These are phyloP conservation scores for Champsocephalus esox DNA, from an alignment of 2,797 vertebrate genomes.

Conservation along the genomic window DNA sequence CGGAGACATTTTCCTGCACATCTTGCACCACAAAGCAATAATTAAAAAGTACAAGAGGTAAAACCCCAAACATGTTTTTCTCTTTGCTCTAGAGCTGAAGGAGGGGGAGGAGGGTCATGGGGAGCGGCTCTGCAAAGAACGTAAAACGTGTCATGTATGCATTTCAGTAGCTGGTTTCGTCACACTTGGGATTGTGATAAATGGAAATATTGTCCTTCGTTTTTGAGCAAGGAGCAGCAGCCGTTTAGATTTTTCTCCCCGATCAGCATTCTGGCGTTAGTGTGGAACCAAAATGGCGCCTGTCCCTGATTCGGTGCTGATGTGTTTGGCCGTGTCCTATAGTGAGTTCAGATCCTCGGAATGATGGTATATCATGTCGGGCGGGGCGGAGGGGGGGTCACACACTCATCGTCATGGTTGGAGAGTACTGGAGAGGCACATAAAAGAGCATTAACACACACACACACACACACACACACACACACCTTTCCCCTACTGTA, in stretches of 20 bases:
- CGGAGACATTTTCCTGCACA: conserved; percentile 87
- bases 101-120: neutral
- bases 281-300: conserved; percentile 91
- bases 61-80: conserved; percentile 73
- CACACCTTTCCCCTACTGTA: neutral
- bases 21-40: conserved; percentile 90
- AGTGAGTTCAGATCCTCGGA: conserved; percentile 84
- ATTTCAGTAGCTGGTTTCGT: conserved; percentile 91
- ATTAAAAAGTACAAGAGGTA: conserved; percentile 81
- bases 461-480: neutral
- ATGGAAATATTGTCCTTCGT: conserved; percentile 90
- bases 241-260: conserved; percentile 73
- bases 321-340: conserved; percentile 86
- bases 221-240: conserved; percentile 91
- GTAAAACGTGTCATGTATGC: conserved; percentile 90
- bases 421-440: conserved; percentile 91
- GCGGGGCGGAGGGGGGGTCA: conserved; percentile 82
- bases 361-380: conserved; percentile 88
- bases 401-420: conserved; percentile 99
- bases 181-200: conserved; percentile 83
- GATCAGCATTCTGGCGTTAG: conserved; percentile 83
- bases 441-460: conserved; percentile 50
- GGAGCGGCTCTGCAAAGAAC: conserved; percentile 66
- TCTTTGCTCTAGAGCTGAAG: conserved; percentile 52
- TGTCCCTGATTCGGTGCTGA: conserved; percentile 89